Percentiles rank a stretch among this genome's conserved stretches.
These are phyloP conservation scores for Ophion slaviceki DNA, from an alignment of 2,888 invertebrate species.

Conservation along the genomic window DNA sequence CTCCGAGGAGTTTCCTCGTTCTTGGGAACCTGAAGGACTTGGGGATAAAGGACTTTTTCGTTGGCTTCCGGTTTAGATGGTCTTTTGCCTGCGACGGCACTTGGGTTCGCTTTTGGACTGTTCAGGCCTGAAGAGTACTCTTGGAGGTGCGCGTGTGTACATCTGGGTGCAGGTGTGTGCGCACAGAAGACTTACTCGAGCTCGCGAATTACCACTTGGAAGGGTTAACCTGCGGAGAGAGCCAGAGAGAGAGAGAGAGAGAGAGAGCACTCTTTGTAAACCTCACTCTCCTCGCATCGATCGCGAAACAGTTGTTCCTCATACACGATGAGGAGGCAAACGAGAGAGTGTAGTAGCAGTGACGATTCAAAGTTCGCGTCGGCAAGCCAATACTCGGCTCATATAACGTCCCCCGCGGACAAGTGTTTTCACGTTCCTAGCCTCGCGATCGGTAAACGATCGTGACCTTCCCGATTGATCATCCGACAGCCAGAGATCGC, in stretches of 20 bases:
- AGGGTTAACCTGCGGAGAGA: constrained; percentile 53
- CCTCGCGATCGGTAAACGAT: not conserved
- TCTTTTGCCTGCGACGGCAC: not conserved
- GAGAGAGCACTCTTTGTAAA: constrained; percentile 44
- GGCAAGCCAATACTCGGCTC: constrained; percentile 15
- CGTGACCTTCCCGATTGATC: not conserved
- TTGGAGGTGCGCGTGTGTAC: constrained; percentile 9
- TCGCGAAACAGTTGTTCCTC: constrained; percentile 64
- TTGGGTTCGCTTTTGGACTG: not conserved
- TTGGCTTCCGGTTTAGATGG: not conserved
- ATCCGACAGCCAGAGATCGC: not conserved
- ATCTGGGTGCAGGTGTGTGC: not conserved
- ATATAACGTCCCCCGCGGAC: constrained; percentile 15
- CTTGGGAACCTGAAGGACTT: not conserved
- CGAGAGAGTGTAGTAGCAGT: constrained; percentile 58
- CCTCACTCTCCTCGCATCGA: constrained; percentile 53
- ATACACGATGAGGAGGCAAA: constrained; percentile 50
- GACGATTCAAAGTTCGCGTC: constrained; percentile 60
- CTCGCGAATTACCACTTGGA: constrained; percentile 59
- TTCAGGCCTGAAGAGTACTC: not conserved
- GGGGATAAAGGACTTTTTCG: not conserved
- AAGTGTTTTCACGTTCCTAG: not conserved
- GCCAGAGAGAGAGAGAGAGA: constrained; percentile 22
- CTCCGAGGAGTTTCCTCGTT: not conserved
- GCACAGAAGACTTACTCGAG: constrained; percentile 45